Evolutionary conservation across 2,797 vertebrate species (phyloP), one percentile per base, ranked within the genome.

Genomic region (Semaprochilodus insignis): DNA sequence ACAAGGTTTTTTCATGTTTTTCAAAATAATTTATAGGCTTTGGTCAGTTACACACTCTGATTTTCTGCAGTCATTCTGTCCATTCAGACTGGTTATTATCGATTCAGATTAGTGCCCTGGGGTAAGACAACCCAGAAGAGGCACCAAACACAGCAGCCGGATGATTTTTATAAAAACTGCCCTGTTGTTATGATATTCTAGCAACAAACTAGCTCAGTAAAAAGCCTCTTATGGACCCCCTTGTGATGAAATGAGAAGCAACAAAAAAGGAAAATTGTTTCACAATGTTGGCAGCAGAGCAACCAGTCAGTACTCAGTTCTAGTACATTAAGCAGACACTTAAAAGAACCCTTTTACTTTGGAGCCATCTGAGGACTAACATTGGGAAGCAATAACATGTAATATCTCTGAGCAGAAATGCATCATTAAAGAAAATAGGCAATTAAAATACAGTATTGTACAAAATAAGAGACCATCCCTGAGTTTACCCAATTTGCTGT

Each of bases 101-200:
- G 48, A 55, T 84, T 86, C 82, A 89, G 88, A 91, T 89, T 83
- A 85, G 51, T 85, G 67, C 77, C 85, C 85, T 83, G 66, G 87
- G 83, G 85, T 85, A 87, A 85, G 88, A 81, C 87, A 85, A 88
- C 80, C 85, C 86, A 84, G 74, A 77, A 77, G 65, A 77, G 78
- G 77, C 72, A 86, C 86, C 83, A 82, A 77, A 89, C 71, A 54
- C 4, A 70, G 81, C 57, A 62, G 69, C 44, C 69, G 67, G 73
- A 87, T 87, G 85, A 89, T 90, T 91, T 90, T 78, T 83, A 81
- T 73, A 79, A 85, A 83, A 69, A 60, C 34, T 21, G 69, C 72
- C 73, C 80, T 79, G 72, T 78, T 40, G 40, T 6, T 8, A 40
- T 40, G 40, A 40, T 40, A 8, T 8, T 40, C 40, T 40, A 40